Base-by-base conservation (phyloP, 1,140 invertebrate genomes). In the Spodoptera litura region DNA sequence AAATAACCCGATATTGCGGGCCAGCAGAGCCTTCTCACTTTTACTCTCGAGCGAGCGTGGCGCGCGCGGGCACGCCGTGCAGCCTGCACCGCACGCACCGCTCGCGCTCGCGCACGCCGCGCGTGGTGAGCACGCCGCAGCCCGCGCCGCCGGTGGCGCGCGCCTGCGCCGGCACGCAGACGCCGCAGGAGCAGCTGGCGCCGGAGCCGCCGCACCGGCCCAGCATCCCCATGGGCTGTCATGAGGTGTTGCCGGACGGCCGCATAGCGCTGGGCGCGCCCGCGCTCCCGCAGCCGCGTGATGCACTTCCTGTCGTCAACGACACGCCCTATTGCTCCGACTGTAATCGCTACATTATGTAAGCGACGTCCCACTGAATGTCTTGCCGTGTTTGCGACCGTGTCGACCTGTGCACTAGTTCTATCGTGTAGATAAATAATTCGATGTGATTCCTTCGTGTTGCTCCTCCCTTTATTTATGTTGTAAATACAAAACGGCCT, bases 291-390 rank as follows among this genome's bases (percentile, higher is more conserved):
- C 89, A 83, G 64, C 86, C 87, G 75, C 66, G 78, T 62, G 83
- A 83, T 85, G 61, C 84, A 81, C 83, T 88, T 84, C 86, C 93
- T 85, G 83, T 92, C 89, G 83, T 89, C 90, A 86, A 88, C 90
- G 95, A 95, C 85, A 95, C 95, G 58, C 96, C 96, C 64, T 95
- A 95, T 91, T 97, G 97, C 95, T 95, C 95, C 89, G 96, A 96
- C 88, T 97, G 97, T 95, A 96, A 96, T 94, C 95, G 96, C 87
- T 95, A 96, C 90, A 97, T 97, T 91, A 96, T 97, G 97, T 97
- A 97, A 97, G 96, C 87, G 85, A 83, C 84, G 87, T 68, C 85
- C 76, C 75, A 78, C 81, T 82, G 84, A 85, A 88, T 91, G 92
- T 89, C 96, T 93, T 84, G 88, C 93, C 91, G 88, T 90, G 92